Conservation (phyloP, 2,888 invertebrate species). For the Hipparchia sbordonii region DNA sequence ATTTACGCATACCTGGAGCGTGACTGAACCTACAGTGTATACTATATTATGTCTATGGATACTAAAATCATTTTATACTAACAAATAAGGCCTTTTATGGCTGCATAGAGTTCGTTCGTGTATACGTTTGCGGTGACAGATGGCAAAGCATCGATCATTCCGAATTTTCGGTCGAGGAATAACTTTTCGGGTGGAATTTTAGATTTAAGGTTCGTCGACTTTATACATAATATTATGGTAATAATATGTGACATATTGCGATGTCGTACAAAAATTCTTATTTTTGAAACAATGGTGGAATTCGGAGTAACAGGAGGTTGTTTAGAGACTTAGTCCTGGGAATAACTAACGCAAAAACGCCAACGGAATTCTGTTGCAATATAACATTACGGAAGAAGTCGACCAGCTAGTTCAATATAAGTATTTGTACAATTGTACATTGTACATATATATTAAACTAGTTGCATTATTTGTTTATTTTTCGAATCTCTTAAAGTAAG, state of each 20-base stretch:
- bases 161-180: conserved; percentile 3
- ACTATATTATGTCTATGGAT: neutral
- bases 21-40: too few relatives aligned
- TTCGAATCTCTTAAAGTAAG: too few relatives aligned
- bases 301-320: too few relatives aligned
- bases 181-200: conserved; percentile 1
- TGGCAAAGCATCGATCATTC: conserved; percentile 22
- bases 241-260: neutral
- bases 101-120: neutral
- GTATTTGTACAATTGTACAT: too few relatives aligned
- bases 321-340: too few relatives aligned
- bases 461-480: too few relatives aligned
- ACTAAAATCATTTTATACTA: neutral
- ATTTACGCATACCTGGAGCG: too few relatives aligned
- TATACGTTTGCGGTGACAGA: conserved; percentile 10
- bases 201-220: conserved; percentile 8
- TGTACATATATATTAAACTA: conserved; percentile 20
- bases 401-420: too few relatives aligned
- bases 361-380: too few relatives aligned
- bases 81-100: neutral
- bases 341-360: too few relatives aligned
- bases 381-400: too few relatives aligned
- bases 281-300: neutral
- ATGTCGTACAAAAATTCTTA: neutral
- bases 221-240: neutral